Evolutionary conservation across 2,888 invertebrate species (phyloP), one percentile per base, ranked within the genome.

Genomic region (Sphecodes monilicornis): DNA sequence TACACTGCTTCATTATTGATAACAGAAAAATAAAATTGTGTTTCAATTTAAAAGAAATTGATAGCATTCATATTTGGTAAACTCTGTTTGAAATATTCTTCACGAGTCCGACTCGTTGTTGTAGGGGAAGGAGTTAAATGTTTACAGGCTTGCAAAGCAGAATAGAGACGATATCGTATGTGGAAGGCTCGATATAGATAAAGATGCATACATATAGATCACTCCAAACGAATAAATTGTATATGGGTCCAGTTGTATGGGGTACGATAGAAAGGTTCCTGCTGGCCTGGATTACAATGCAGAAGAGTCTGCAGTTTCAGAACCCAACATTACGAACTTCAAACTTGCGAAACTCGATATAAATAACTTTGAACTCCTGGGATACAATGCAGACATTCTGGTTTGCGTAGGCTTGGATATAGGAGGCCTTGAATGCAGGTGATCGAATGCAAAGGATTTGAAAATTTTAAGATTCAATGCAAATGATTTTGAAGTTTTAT

Each of bases 361-460:
- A 32, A 64, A 64, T 64, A 32, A 64, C 64, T 64, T 18, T 29
- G 18, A 32, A 32, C 64, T 64, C 64, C 26, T 60, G 64, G 64
- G 64, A 64, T 18, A 64, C 64, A 64, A 36, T 69, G n/a, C 36
- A 54, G 73, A 64, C 32, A 32, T 32, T 32, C 64, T 18, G 18
- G 64, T 32, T 32, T 29, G 64, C 64, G 64, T 64, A 64, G 36
- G 32, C 13, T 46, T 54, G 22, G 6, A 36, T 43, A 64, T 32
- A 32, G 32, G 32, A 22, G 32, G 32, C 32, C 32, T 32, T 64
- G 64, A 22, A 64, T 64, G 64, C 64, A 64, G 64, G 64, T 64
- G 64, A 32, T 64, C 64, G 64, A 64, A 32, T 32, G 64, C 64
- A 29, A 64, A 64, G 64, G 64, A 32, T 64, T 18, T 29, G 32